phyloP scores from a whole-genome alignment of 2,888 invertebrate species.

The Bedellia somnulentella region DNA sequence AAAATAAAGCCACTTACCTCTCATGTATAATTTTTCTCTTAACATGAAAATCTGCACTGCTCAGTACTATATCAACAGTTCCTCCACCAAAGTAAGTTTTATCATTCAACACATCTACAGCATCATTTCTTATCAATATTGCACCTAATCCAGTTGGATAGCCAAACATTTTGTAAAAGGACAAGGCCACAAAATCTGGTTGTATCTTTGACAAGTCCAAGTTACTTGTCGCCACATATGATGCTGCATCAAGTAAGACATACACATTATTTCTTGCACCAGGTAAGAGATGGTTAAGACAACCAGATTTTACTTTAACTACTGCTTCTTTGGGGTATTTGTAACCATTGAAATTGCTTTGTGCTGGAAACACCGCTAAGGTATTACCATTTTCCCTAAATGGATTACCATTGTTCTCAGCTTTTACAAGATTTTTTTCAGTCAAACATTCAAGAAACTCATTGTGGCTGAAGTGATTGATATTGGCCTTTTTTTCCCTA shows the following conservation, averaged over 20 bases:
- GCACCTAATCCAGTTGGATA: slow-evolving; percentile 96
- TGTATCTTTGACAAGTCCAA: slow-evolving; percentile 71
- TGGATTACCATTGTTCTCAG: slow-evolving; percentile 20
- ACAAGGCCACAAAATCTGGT: slow-evolving; percentile 89
- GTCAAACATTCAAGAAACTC: slow-evolving; percentile 49
- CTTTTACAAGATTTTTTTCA: slow-evolving; percentile 7
- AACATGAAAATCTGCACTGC: slow-evolving; percentile 70
- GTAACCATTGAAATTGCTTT: slow-evolving; percentile 92
- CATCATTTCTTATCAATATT: slow-evolving; percentile 72
- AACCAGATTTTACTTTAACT: slow-evolving; percentile 61
- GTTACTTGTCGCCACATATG: slow-evolving; percentile 74
- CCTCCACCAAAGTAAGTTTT: slow-evolving; percentile 92
- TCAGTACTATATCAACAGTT: slow-evolving; percentile 83
- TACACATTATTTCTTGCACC: slow-evolving; percentile 63
- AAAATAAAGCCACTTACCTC: slow-evolving; percentile 67
- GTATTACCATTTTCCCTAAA: too few species aligned
- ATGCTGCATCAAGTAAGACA: slow-evolving; percentile 85
- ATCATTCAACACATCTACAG: slow-evolving; percentile 57
- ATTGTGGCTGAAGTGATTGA: slow-evolving; percentile 60
- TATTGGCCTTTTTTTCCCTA: slow-evolving; percentile 47
- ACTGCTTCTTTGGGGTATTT: slow-evolving; percentile 85
- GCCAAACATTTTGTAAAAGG: slow-evolving; percentile 96
- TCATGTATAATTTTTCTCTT: slow-evolving; percentile 69
- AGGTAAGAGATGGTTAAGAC: slow-evolving; percentile 38
- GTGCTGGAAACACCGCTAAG: slow-evolving; percentile 86